Evolutionary conservation across 2,888 invertebrate species (phyloP), one percentile per base, ranked within the genome.

Genomic region (Luperina testacea): DNA sequence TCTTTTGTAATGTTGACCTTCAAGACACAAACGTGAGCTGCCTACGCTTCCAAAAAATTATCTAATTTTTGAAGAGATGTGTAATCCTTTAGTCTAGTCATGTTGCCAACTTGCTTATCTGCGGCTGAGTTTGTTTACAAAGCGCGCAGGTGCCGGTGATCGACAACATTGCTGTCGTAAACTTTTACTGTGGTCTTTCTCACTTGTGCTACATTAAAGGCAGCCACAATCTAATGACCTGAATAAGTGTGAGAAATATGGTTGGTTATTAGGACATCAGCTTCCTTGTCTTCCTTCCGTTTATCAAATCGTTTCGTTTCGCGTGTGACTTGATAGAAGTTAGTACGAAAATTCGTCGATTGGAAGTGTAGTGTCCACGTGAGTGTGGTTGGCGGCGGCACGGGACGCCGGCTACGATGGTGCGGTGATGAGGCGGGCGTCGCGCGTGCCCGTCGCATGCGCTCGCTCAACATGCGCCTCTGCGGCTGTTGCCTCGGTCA

Each of bases 401-500:
- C 89, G 85, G 86, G 89, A 76, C 85, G 87, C 87, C 84, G 85
- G 82, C 90, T 90, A 91, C 89, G 90, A 95, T 94, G 95, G 94
- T 90, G 92, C 92, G 94, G 95, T 93, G 94, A 95, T 94, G 95
- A 90, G 87, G 90, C 90, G 89, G 90, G 90, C 87, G 91, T 88
- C 88, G 93, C 92, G 93, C 93, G 94, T 92, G 92, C 93, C 86
- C 91, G 90, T 87, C 94, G 93, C 92, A 92, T 92, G 94, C 94
- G 94, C 92, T 87, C 94, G 90, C 93, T 92, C 91, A 92, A 94
- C 93, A 97, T 97, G 97, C 97, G 96, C 92, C 95, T 96, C 90
- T 97, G 97, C 93, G 95, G 95, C 92, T 96, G 97, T 93, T 97
- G 97, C 92, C 93, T 96, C 87, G 96, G 96, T 96, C 93, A 94